phyloP scores from a whole-genome alignment of 37 sponge, comb jelly and placozoan genomes.

The Geodia barretti region DNA sequence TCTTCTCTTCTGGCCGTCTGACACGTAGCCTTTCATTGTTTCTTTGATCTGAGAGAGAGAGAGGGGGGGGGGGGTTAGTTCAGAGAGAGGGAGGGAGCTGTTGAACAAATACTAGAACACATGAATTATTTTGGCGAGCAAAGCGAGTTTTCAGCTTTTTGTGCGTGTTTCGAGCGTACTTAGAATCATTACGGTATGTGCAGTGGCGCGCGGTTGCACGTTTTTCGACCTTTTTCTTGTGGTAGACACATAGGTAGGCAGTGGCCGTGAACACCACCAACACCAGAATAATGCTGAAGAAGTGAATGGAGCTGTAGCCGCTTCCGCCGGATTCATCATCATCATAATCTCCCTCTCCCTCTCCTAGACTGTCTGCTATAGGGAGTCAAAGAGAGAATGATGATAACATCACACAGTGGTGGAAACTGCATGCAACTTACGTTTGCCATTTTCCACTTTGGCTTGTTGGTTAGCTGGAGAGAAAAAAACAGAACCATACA shows the following conservation, averaged over 20 bases:
- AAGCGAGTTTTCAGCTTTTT: too few relatives aligned
- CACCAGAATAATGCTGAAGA: constrained; percentile 35
- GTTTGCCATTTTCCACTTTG: too few relatives aligned
- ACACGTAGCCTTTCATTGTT: constrained; percentile 33
- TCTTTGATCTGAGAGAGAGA: constrained; percentile 43
- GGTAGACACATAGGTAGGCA: constrained; percentile 33
- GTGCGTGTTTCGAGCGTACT: too few relatives aligned
- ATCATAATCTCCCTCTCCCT: neutral
- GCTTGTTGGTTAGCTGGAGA: too few relatives aligned
- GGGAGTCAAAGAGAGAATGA: neutral
- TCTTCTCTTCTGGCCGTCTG: constrained; percentile 53
- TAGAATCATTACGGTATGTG: too few relatives aligned
- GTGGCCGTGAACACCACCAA: neutral
- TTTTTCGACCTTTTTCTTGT: constrained; percentile 44
- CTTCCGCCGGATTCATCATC: neutral
- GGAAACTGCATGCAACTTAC: too few relatives aligned
- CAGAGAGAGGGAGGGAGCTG: constrained; percentile 11
- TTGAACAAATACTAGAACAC: too few relatives aligned
- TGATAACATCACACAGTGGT: too few relatives aligned
- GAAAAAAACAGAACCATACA: too few relatives aligned
- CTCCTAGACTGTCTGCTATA: neutral
- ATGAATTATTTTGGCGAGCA: too few relatives aligned
- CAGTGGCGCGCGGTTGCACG: neutral
- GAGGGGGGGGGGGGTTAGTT: neutral
- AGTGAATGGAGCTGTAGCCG: constrained; percentile 41